Evolutionary conservation across 1,140 invertebrate species (phyloP), one percentile per base, ranked within the genome.

Genomic region (Sycobia sp.): DNA sequence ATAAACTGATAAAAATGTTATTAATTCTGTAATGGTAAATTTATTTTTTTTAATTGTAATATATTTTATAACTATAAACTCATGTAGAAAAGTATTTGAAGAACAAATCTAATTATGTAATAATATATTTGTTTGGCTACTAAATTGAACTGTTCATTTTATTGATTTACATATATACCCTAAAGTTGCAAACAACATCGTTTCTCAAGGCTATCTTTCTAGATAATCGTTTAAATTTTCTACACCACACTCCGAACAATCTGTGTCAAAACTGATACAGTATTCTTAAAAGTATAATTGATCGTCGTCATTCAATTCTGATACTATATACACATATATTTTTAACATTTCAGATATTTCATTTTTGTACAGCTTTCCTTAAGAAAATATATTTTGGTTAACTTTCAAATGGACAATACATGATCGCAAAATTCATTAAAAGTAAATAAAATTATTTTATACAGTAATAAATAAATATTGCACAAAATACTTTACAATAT

Each of bases 301-400:
- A 57, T 57, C 46, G 51, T 57, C 13, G 16, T n/a, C 49, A 54
- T 47, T 47, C 51, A 38, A 25, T 4, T 20, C 25, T 47, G 23
- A 14, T 51, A 56, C 38, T 49, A 57, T 64, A 27, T 57, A 64
- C 54, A 64, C 53, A 57, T 64, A 58, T 43, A 20, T 64, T 41
- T 63, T 58, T 39, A 44, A 64, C 36, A 39, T 10, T 51, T 51
- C 44, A n/a, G 43, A 57, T 57, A 54, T 64, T 64, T 64, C 54
- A 34, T 57, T 47, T 56, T 62, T 62, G 53, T 62, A 62, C 44
- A 62, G 49, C 61, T 62, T 62, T 22, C 44, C 53, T 62, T 56
- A 62, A 39, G 44, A 62, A 62, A 62, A 62, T 62, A 62, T 62
- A 62, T 62, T 54, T 56, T 62, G 18, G 25, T 56, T 56, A 20